Evolutionary conservation across 2,888 invertebrate species (phyloP).

Genomic region (Leuctra nigra): DNA sequence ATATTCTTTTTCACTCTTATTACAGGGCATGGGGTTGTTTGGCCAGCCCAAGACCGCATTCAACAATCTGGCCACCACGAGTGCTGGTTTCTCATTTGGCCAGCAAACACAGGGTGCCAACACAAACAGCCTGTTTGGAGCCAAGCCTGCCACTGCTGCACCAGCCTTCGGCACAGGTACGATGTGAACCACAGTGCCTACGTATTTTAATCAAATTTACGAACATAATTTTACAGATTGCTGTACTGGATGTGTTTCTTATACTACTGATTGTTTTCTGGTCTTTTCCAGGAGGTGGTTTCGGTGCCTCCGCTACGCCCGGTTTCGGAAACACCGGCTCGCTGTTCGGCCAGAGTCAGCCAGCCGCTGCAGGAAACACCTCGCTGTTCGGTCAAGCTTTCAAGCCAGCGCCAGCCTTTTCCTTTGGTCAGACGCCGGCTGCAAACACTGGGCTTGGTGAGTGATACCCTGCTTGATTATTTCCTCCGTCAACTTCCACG

Average conservation of each 20-base stretch:
- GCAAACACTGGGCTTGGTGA: conserved; percentile 32
- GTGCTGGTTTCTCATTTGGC: conserved; percentile 30
- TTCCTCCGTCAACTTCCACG: too few species aligned
- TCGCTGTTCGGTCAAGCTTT: conserved; percentile 44
- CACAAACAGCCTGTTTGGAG: conserved; percentile 46
- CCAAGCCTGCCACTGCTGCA: conserved; percentile 34
- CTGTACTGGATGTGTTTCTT: too few species aligned
- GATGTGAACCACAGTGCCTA: too few species aligned
- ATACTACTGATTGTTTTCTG: too few species aligned
- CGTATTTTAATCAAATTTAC: too few species aligned
- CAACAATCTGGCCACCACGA: conserved; percentile 34
- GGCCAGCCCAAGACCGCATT: conserved; percentile 39
- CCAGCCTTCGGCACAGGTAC: conserved; percentile 28
- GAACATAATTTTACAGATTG: too few species aligned
- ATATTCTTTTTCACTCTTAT: conserved; percentile 12
- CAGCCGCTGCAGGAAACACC: conserved; percentile 35
- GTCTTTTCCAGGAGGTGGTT: too few species aligned
- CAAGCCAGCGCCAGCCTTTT: conserved; percentile 36
- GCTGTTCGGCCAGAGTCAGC: conserved; percentile 37
- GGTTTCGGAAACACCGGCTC: conserved; percentile 43
- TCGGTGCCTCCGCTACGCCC: conserved; percentile 35
- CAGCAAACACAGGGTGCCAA: conserved; percentile 31
- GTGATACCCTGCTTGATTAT: too few species aligned
- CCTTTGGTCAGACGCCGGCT: conserved; percentile 31
- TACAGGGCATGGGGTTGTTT: conserved; percentile 41